These are phyloP conservation scores for human (Homo sapiens) DNA, from an alignment of 2,113 vertebrate genomes.

Conservation along the genomic window DNA sequence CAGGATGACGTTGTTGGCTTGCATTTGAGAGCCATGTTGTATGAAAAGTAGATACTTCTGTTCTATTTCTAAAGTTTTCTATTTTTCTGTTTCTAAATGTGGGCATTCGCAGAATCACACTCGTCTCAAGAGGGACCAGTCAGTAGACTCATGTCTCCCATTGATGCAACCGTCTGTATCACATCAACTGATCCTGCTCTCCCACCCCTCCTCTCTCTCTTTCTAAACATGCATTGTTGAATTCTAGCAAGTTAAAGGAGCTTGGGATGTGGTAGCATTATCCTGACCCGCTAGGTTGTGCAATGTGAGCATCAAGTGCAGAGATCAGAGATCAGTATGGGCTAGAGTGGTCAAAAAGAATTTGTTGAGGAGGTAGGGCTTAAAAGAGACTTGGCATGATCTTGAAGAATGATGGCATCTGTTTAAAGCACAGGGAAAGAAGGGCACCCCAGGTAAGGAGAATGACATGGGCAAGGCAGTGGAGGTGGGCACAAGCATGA, in stretches of 20 bases:
- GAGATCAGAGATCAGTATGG: not conserved
- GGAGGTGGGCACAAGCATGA: not conserved
- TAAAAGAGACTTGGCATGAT: not conserved
- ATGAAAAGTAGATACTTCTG: not conserved
- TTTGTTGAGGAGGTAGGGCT: not conserved
- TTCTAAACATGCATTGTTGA: not conserved
- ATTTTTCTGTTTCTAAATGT: not conserved
- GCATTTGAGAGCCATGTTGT: not conserved
- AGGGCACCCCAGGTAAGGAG: not conserved
- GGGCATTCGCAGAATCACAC: not conserved
- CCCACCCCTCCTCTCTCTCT: not conserved
- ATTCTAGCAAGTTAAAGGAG: not conserved
- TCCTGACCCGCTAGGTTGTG: not conserved
- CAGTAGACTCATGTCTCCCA: not conserved
- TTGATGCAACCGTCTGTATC: not conserved
- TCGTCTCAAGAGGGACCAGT: not conserved
- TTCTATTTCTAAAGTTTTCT: not conserved
- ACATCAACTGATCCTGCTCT: not conserved
- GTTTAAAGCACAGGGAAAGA: not conserved
- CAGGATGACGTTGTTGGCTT: not conserved
- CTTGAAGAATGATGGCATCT: not conserved
- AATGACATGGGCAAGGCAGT: not conserved
- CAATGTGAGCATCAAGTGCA: not conserved
- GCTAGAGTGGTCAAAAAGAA: not conserved
- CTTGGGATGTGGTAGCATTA: not conserved